Evolutionary conservation across 64 coral and sea anemone genomes (phyloP).

Genomic region (Pachyseris speciosa): DNA sequence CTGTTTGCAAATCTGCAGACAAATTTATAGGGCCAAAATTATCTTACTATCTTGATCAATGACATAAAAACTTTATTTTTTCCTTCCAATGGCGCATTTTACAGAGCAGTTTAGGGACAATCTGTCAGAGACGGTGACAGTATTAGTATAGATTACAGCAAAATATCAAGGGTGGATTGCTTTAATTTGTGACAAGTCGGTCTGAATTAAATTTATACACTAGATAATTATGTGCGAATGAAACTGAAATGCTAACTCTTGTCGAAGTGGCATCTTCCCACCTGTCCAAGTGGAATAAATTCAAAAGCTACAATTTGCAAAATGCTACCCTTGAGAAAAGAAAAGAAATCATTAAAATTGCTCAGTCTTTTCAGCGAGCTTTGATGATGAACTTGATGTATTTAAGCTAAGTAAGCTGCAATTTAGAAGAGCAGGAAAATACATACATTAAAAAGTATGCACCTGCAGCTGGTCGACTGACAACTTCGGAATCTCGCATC

Average conservation of each 20-base stretch:
- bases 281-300: slow-evolving; percentile 1
- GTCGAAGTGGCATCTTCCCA: background rate
- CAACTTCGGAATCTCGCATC: slow-evolving; percentile 26
- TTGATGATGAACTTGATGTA: background rate
- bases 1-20: background rate
- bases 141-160: background rate
- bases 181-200: background rate
- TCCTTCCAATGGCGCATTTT: background rate
- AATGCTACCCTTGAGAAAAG: background rate
- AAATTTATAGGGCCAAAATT: background rate
- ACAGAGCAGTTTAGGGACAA: background rate
- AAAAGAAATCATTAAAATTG: background rate
- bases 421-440: background rate
- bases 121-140: background rate
- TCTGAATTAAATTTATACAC: background rate
- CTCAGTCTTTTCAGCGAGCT: too few relatives aligned
- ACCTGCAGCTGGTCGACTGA: background rate
- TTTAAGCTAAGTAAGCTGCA: background rate
- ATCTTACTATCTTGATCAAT: background rate
- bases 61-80: background rate
- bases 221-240: background rate
- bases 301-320: background rate
- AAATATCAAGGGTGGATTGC: background rate
- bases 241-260: background rate
- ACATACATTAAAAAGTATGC: background rate